A percentile compares a stretch with the other conserved stretches of the same genome.
Conservation (phyloP, 2,797 vertebrate genomes). For the Periophthalmus magnuspinnatus region DNA sequence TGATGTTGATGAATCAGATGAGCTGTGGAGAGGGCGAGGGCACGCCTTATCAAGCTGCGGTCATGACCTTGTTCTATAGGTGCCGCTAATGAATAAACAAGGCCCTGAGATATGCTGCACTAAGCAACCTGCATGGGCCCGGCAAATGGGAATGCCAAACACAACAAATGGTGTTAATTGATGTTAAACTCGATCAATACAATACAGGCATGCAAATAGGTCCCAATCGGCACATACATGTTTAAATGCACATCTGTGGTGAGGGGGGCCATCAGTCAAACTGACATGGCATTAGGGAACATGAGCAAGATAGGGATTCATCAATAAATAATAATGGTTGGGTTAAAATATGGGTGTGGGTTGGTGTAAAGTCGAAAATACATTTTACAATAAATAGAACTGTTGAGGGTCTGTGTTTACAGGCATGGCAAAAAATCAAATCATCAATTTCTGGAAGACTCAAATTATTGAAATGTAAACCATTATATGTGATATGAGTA, state of each 20-base stretch:
- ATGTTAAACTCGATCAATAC: conserved; percentile 47
- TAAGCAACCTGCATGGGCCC: conserved; percentile 34
- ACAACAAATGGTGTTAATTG: conserved; percentile 46
- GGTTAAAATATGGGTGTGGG: neutral
- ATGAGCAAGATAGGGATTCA: neutral
- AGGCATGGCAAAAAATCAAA: no score
- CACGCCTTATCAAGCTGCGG: conserved; percentile 54
- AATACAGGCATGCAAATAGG: conserved; percentile 12
- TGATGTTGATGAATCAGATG: conserved; percentile 71
- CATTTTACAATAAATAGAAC: neutral
- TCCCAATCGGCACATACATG: neutral
- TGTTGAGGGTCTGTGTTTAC: no score
- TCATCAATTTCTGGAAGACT: no score
- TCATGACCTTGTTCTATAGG: conserved; percentile 43
- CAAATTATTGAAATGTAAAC: no score
- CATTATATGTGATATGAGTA: no score
- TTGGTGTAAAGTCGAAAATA: neutral
- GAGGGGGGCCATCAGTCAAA: conserved; percentile 4
- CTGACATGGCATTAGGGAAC: neutral
- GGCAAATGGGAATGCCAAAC: conserved; percentile 28
- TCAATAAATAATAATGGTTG: neutral
- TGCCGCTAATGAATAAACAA: conserved; percentile 50
- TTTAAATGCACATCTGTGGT: conserved; percentile 9
- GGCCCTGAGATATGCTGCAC: conserved; percentile 32
- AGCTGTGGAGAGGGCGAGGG: conserved; percentile 41